Evolutionary conservation across 2,888 invertebrate genomes (phyloP).

Genomic region (Gastrophysa polygoni): DNA sequence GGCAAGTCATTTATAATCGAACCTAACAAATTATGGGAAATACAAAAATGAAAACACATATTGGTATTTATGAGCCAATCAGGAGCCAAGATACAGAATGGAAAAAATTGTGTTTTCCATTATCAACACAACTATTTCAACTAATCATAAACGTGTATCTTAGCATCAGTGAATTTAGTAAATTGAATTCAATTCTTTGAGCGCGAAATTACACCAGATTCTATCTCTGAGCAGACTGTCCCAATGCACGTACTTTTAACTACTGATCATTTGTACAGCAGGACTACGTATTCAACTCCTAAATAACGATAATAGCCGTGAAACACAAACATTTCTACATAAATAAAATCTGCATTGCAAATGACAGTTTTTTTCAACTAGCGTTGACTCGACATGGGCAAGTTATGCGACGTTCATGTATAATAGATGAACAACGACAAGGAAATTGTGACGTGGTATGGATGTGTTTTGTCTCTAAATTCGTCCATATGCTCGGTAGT

Average conservation of each 20-base stretch:
- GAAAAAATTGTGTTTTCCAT: too few species aligned
- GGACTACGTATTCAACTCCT: conserved; percentile 2
- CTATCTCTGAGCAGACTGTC: not conserved
- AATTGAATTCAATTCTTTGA: too few species aligned
- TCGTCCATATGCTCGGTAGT: not conserved
- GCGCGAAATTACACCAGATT: not conserved
- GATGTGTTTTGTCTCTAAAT: not conserved
- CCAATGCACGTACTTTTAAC: not conserved
- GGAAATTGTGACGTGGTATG: not conserved
- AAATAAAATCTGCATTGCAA: conserved; percentile 34
- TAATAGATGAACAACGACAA: not conserved
- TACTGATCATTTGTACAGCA: not conserved
- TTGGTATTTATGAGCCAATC: too few species aligned
- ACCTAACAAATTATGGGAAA: too few species aligned
- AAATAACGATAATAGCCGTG: conserved; percentile 18
- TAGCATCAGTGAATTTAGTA: too few species aligned
- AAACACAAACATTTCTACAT: conserved; percentile 23
- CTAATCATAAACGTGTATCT: too few species aligned
- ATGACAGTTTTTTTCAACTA: conserved; percentile 25
- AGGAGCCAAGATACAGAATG: too few species aligned
- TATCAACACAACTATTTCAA: too few species aligned
- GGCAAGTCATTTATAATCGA: too few species aligned
- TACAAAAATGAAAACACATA: too few species aligned
- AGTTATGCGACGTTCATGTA: conserved; percentile 23
- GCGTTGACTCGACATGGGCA: conserved; percentile 18